These are phyloP conservation scores for Neoarius graeffei DNA, from an alignment of 2,113 vertebrate genomes.

Conservation along the genomic window DNA sequence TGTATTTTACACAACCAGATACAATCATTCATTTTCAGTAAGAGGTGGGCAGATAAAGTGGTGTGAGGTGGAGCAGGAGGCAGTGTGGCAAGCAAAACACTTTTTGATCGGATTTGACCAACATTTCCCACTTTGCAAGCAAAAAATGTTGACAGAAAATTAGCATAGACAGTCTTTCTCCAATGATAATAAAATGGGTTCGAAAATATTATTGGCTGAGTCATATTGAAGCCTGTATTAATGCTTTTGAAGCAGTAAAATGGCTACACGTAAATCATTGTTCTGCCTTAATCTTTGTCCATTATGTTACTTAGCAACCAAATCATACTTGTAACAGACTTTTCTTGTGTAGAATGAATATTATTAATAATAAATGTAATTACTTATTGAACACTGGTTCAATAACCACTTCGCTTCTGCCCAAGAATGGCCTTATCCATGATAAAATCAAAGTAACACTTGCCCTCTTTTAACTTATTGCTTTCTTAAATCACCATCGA, in stretches of 20 bases:
- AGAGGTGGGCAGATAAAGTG: background rate
- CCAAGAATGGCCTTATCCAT: background rate
- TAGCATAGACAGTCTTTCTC: background rate
- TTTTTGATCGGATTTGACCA: background rate
- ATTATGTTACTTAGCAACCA: too few relatives aligned
- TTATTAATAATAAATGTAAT: background rate
- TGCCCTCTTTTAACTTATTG: background rate
- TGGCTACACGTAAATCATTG: background rate
- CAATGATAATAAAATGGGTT: background rate
- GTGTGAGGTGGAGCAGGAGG: background rate
- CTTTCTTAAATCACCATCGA: background rate
- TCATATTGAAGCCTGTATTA: background rate
- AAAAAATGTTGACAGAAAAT: background rate
- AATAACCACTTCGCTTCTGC: background rate
- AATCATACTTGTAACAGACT: background rate
- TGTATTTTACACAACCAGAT: background rate
- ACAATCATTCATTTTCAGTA: background rate
- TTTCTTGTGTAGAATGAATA: background rate
- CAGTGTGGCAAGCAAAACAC: too few relatives aligned
- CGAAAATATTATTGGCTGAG: background rate
- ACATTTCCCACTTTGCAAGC: background rate
- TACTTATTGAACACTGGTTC: background rate
- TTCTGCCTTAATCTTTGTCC: background rate
- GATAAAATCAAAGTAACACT: background rate
- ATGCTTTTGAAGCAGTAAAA: background rate